Evolutionary conservation across 2,888 invertebrate genomes (phyloP), one percentile per base, ranked within the genome.

Genomic region (Nineta flava): DNA sequence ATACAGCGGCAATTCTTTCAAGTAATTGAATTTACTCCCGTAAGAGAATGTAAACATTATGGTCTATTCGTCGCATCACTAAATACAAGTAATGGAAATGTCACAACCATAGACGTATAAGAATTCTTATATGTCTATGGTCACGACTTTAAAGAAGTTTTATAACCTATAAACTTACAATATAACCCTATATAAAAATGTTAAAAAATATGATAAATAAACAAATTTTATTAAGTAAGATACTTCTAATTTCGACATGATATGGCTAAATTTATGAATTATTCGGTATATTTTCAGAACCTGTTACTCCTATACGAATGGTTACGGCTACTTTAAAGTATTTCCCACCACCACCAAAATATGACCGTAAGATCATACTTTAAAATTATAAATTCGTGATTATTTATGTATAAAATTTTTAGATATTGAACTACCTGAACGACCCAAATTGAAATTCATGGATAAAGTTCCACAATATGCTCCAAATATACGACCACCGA

Each of bases 391-490:
- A 47, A 49, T 49, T 43, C 16, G 12, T 16, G 34, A 26, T 9
- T 45, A 41, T 50, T 21, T 34, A 35, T 40, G 10, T 47, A 16
- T 21, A 38, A 51, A 15, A 21, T 13, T 9, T 45, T 19, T 61
- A 87, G 86, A 81, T 63, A 73, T 86, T 59, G 77, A 79, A 62
- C 73, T 84, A 57, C 82, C 83, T 9, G 86, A 87, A 51, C 76
- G 78, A 50, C 74, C 73, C 17, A 87, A 81, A 62, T 67, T 93
- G 6, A 74, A 68, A 53, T 66, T 83, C 40, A 67, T 83, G 62
- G 84, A 84, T 0, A 91, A 81, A 65, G 77, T 81, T 1, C 91
- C 90, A 1, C 71, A 69, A 40, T 77, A 79, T 57, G 79, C 81
- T 2, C 59, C 80, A 1, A 76, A 74, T 53, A 59, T 83, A 31